Percentiles rank a stretch among this genome's conserved stretches.
Conservation (phyloP, 2,888 invertebrate species). For the Elegia similella region DNA sequence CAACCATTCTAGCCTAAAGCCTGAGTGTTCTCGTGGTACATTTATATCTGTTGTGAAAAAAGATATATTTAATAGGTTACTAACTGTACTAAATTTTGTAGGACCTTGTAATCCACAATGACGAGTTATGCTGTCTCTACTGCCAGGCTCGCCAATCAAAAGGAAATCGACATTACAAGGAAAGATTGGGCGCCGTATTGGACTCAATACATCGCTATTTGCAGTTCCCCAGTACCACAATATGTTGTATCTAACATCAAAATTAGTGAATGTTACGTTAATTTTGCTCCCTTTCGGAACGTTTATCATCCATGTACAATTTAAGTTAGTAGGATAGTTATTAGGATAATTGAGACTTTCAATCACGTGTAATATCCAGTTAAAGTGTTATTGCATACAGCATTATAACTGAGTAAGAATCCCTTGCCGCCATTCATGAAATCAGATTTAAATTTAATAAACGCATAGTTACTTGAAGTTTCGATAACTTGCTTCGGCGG, state of each 20-base stretch:
- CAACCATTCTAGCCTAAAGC: slow-evolving; percentile 92
- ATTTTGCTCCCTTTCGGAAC: slow-evolving; percentile 90
- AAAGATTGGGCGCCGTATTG: no score
- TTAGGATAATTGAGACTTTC: slow-evolving; percentile 93
- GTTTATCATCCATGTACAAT: slow-evolving; percentile 90
- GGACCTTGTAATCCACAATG: slow-evolving; percentile 55
- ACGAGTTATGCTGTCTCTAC: slow-evolving; percentile 54
- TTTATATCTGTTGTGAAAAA: no score
- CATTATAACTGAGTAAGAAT: slow-evolving; percentile 88
- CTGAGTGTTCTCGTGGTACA: slow-evolving; percentile 49
- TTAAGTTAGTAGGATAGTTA: slow-evolving; percentile 80
- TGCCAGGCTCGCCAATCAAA: slow-evolving; percentile 72
- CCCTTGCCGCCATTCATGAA: slow-evolving; percentile 84
- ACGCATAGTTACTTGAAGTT: slow-evolving; percentile 83
- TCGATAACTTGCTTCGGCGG: slow-evolving; percentile 50
- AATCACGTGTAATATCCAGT: slow-evolving; percentile 87
- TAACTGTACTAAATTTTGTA: no score
- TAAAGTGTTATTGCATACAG: slow-evolving; percentile 85
- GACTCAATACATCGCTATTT: not conserved
- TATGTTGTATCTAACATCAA: slow-evolving; percentile 60
- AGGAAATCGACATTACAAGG: slow-evolving; percentile 83
- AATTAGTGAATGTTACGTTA: slow-evolving; percentile 91
- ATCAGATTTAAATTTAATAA: slow-evolving; percentile 88
- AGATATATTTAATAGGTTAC: no score
- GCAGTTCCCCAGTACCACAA: no score